Base-by-base conservation (phyloP, 2,797 vertebrate species). In the Gambusia yucatana region DNA sequence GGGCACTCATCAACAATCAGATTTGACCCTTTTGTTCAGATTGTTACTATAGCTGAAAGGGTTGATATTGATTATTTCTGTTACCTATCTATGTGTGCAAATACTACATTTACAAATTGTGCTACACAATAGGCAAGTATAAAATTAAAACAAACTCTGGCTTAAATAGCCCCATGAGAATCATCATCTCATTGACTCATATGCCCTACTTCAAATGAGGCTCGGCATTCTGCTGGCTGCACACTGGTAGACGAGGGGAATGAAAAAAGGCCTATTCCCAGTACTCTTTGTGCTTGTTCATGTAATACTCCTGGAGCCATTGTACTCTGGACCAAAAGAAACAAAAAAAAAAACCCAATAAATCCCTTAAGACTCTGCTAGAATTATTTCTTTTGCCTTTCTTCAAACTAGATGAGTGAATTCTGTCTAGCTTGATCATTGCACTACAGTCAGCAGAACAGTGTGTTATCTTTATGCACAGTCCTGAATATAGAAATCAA, bases 201-300 rank as follows among this genome's bases (percentile, higher is more conserved):
- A 79, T 82, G 25, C 57, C 77, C 25, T 57, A n/a, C 72, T 79
- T 88, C 33, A 82, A 79, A 87, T 65, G 2, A 82, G 44, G 77
- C 30, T 78, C 73, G 65, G 69, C 52, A 77, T 74, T 86, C 76
- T 47, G 30, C 59, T 72, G 80, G 69, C 67, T 82, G 75, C 73
- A 69, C 59, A 75, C 71, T 78, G 75, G 77, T 39, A 85, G 75
- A 81, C 75, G 33, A 63, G 70, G 65, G 76, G 75, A 83, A 88
- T 76, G 82, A 89, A 86, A 90, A 61, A 81, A 82, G 83, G 70
- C 81, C 47, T 76, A 86, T 82, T 86, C 82, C 78, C 82, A 75
- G 72, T 80, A 70, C 50, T 80, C 79, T 67, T 83, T 41, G 55
- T 83, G 59, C 74, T 82, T 81, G 76, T 76, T 81, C 73, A 75